Percentiles rank a stretch among this genome's conserved stretches.
phyloP scores from a whole-genome alignment of 2,888 invertebrate species.

The Habroteleia sp. region DNA sequence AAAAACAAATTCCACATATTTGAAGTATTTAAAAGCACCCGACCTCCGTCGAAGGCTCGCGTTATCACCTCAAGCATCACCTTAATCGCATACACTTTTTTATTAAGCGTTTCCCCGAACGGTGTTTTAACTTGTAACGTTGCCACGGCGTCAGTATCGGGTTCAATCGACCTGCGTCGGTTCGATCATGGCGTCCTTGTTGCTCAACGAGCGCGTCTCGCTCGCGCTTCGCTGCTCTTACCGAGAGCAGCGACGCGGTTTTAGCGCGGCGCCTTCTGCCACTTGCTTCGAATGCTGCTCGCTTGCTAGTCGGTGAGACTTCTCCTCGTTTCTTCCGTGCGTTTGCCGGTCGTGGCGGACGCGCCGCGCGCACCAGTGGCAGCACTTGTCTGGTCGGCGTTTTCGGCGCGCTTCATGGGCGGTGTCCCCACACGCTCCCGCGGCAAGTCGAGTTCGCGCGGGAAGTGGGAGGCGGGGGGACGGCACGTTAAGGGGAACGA shows the following conservation, averaged over 20 bases:
- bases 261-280: conserved; percentile 33
- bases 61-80: too few relatives aligned
- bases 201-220: neutral
- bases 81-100: neutral
- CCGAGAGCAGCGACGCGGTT: conserved; percentile 34
- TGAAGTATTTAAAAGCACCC: too few relatives aligned
- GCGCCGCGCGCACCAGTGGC: conserved; percentile 65
- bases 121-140: conserved; percentile 2
- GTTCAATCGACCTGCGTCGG: conserved; percentile 59
- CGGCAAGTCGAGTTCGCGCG: conserved; percentile 1
- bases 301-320: conserved; percentile 72
- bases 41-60: too few relatives aligned
- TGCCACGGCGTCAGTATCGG: conserved; percentile 41
- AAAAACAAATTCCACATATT: too few relatives aligned
- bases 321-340: conserved; percentile 79
- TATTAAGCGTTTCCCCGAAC: neutral
- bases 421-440: conserved; percentile 60
- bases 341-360: conserved; percentile 66
- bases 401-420: conserved; percentile 63
- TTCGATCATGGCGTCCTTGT: conserved; percentile 17
- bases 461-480: conserved; percentile 12
- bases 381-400: conserved; percentile 74
- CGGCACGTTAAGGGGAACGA: conserved; percentile 25
- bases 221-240: conserved; percentile 15
- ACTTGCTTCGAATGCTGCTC: conserved; percentile 67